phyloP scores from a whole-genome alignment of 2,888 invertebrate genomes.

The Coelopa pilipes region DNA sequence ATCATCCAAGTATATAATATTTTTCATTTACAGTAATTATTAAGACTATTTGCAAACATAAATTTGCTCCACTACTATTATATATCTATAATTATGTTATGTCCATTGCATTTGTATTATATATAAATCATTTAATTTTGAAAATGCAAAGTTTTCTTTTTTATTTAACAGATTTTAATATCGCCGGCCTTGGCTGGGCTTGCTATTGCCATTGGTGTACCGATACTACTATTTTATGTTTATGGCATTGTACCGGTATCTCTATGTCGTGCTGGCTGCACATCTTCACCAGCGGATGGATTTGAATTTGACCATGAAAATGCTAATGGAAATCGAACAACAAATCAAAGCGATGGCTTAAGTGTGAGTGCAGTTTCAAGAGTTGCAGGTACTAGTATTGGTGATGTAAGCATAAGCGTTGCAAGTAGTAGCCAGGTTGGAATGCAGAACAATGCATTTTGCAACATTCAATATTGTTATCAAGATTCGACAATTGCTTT shows the following conservation, averaged over 20 bases:
- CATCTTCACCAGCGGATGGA: constrained; percentile 72
- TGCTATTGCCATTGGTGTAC: constrained; percentile 86
- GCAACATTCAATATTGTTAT: constrained; percentile 34
- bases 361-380: constrained; percentile 68
- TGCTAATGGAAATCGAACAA: constrained; percentile 56
- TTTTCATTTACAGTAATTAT: no score
- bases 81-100: no score
- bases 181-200: constrained; percentile 71
- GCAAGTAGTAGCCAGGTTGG: constrained; percentile 77
- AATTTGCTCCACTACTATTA: no score
- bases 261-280: constrained; percentile 86
- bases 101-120: no score
- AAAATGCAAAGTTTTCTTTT: background rate
- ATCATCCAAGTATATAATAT: no score
- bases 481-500: constrained; percentile 54
- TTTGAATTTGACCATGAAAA: constrained; percentile 71
- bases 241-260: constrained; percentile 90
- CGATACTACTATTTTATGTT: constrained; percentile 89
- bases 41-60: no score
- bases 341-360: constrained; percentile 33
- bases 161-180: constrained; percentile 66
- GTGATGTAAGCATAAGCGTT: constrained; percentile 74
- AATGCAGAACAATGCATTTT: constrained; percentile 36
- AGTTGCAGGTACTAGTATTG: constrained; percentile 70
- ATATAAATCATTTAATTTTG: no score